Conservation (phyloP, 2,888 invertebrate genomes). For the Trichogramma evanescens region DNA sequence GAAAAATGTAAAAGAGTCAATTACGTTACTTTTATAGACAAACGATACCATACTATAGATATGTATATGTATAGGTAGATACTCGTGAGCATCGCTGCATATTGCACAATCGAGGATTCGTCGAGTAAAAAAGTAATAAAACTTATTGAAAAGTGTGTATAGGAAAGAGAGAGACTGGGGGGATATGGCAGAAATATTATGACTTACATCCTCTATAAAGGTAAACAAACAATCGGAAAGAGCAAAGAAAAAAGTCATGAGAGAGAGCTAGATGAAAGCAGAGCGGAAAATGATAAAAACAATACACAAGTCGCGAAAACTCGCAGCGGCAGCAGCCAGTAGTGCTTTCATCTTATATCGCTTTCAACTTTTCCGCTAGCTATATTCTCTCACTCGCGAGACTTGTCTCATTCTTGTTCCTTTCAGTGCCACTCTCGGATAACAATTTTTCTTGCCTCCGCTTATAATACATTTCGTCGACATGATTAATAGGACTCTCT, state of each 20-base stretch:
- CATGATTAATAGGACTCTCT: conserved; percentile 34
- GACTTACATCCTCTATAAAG: no score
- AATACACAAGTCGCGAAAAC: not conserved
- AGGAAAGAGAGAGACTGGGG: no score
- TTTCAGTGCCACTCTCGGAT: conserved; percentile 24
- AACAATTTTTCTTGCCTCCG: conserved; percentile 34
- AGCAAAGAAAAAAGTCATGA: not conserved
- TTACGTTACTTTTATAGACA: not conserved
- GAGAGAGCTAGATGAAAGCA: conserved; percentile 4
- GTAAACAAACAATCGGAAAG: not conserved
- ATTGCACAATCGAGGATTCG: no score
- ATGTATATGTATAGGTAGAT: no score
- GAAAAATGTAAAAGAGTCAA: not conserved
- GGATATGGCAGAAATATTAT: no score
- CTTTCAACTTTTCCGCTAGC: not conserved
- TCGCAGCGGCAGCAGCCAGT: not conserved
- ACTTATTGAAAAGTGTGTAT: no score
- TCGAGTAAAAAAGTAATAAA: no score
- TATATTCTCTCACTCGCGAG: not conserved
- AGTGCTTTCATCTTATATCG: not conserved
- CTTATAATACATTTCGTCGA: conserved; percentile 28
- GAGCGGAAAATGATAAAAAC: conserved; percentile 9
- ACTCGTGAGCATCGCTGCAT: no score
- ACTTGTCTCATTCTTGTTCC: not conserved
- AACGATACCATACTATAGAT: no score